Base-by-base conservation (phyloP, 1,140 invertebrate genomes). In the Nixonia krombeini region DNA sequence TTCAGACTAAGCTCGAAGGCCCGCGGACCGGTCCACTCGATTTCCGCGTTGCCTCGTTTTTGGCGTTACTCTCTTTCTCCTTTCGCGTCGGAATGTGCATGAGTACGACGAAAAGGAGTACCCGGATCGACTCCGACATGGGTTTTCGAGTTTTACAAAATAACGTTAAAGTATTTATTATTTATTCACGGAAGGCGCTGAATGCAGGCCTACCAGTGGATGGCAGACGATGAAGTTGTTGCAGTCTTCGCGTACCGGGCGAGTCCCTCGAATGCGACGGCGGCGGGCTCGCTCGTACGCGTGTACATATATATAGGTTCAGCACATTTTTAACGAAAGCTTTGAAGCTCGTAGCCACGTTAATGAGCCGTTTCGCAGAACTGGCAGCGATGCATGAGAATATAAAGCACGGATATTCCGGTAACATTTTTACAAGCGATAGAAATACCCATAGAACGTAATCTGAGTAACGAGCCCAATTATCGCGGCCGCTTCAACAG, bases 161-260 rank as follows among this genome's bases (percentile, higher is more conserved):
- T 79, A 79, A 80, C 66, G 45, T 72, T 67, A 67, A 78, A 80
- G 70, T 84, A 83, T 81, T 81, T 81, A 82, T 80, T 82, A 73
- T 78, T 76, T 69, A 74, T 64, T 73, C 59, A 67, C 55, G 67
- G 68, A 70, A 64, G 67, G 73, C 72, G 77, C 70, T 78, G 78
- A 71, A 75, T 73, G 74, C 73, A 75, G 58, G 53, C 50, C 51
- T 66, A 70, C 44, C 49, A 50, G 70, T 42, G 38, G 44, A 62
- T 38, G 29, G 41, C 33, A 52, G 33, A 25, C 10, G 9, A 44
- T 31, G 40, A 13, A 31, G 29, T 45, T 37, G 47, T 37, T 26
- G 47, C 25, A 21, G 6, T 21, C 21, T 21, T 21, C 23, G 31
- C 33, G 25, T 21, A 21, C 6, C 6, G 21, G 21, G 2, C 21